These are phyloP conservation scores for Eumerus sabulonum DNA, from an alignment of 2,888 invertebrate species.

Conservation along the genomic window DNA sequence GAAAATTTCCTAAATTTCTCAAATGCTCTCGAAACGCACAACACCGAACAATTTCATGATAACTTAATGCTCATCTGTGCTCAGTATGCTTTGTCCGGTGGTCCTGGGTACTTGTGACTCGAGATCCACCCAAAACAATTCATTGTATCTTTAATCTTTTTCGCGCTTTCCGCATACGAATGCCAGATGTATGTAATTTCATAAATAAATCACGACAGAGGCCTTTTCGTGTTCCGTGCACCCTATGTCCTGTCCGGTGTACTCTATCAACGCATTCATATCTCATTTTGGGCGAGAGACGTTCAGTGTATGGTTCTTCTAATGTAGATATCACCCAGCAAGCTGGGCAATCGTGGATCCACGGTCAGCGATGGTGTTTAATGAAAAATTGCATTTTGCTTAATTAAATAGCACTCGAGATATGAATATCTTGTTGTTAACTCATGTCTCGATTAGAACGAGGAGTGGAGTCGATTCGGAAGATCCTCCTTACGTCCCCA, in stretches of 20 bases:
- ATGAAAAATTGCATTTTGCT: conserved; percentile 60
- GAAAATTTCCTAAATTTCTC: conserved; percentile 48
- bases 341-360: conserved; percentile 42
- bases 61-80: conserved; percentile 24
- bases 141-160: conserved; percentile 44
- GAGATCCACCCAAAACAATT: conserved; percentile 41
- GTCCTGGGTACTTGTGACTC: too few relatives aligned
- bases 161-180: conserved; percentile 1
- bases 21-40: background rate
- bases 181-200: conserved; percentile 50
- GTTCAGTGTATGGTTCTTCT: conserved; percentile 1
- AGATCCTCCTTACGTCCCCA: too few relatives aligned
- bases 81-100: too few relatives aligned
- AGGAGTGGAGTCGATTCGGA: too few relatives aligned
- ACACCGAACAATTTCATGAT: conserved; percentile 39
- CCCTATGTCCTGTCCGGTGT: conserved; percentile 2
- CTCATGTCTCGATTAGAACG: conserved; percentile 17
- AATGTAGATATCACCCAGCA: conserved; percentile 60
- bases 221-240: conserved; percentile 28
- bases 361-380: conserved; percentile 47
- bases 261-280: conserved; percentile 39
- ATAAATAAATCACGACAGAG: conserved; percentile 45
- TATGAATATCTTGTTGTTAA: conserved; percentile 25
- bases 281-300: conserved; percentile 30
- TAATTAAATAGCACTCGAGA: conserved; percentile 54